Evolutionary conservation across 2,888 invertebrate species (phyloP).

Genomic region (Eristalis arbustorum): DNA sequence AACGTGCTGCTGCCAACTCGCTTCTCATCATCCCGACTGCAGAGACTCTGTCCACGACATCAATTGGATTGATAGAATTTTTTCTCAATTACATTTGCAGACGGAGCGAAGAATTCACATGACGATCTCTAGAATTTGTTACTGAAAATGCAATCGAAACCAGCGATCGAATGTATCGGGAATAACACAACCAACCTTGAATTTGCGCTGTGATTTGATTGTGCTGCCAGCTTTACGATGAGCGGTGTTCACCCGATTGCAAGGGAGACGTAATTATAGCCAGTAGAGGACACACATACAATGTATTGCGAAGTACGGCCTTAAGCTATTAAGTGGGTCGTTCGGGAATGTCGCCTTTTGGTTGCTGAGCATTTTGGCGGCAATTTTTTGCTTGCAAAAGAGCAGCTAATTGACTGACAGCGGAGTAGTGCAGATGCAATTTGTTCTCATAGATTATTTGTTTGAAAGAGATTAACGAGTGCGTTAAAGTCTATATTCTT

Average conservation of each 20-base stretch:
- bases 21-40: constrained; percentile 57
- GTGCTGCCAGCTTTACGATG: not conserved
- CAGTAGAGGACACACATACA: not conserved
- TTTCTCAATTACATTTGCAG: constrained; percentile 49
- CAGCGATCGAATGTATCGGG: constrained; percentile 19
- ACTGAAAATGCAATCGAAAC: constrained; percentile 6
- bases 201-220: not conserved
- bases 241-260: not conserved
- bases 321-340: not conserved
- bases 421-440: too few species aligned
- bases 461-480: too few species aligned
- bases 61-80: constrained; percentile 37
- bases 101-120: constrained; percentile 48
- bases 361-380: not conserved
- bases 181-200: not conserved
- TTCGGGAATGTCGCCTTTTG: not conserved
- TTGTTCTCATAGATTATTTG: too few species aligned
- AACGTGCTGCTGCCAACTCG: constrained; percentile 64
- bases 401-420: not conserved
- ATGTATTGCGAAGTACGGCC: not conserved
- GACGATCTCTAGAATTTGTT: constrained; percentile 60
- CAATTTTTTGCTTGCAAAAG: not conserved
- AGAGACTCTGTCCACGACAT: constrained; percentile 29
- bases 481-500: too few species aligned
- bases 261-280: not conserved